These are phyloP conservation scores for Zoanthus solanderi DNA, from an alignment of 92 coral and sea anemone genomes.

Conservation along the genomic window DNA sequence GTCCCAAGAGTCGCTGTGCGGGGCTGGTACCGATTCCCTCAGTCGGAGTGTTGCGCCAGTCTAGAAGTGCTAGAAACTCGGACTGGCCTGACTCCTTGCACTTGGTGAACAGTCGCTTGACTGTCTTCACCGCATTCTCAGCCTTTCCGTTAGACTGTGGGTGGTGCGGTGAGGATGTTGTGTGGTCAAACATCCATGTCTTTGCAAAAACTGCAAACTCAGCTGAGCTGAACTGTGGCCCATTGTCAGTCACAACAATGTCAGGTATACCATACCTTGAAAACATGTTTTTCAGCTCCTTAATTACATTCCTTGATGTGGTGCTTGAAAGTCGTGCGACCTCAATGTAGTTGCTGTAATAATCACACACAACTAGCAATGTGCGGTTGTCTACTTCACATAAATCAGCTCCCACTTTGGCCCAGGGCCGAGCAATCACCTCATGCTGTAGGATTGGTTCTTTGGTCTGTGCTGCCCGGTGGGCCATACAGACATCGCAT, in stretches of 20 bases:
- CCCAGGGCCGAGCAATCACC: constrained; percentile 53
- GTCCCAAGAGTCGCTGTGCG: constrained; percentile 35
- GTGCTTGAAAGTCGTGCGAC: no score
- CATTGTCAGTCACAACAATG: no score
- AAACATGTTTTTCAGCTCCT: no score
- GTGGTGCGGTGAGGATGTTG: no score
- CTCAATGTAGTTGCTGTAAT: not conserved
- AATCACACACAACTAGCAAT: constrained; percentile 51
- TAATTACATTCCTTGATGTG: no score
- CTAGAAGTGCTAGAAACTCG: not conserved
- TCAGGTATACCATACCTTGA: no score
- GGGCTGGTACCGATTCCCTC: constrained; percentile 61
- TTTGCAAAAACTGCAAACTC: no score
- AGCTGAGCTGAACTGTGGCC: no score
- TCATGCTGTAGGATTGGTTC: constrained; percentile 62
- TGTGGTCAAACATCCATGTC: not conserved
- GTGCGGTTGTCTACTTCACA: constrained; percentile 52
- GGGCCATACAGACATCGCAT: constrained; percentile 50
- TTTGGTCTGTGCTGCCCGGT: constrained; percentile 28
- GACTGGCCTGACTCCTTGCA: constrained; percentile 54
- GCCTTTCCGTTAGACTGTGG: no score
- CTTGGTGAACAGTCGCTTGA: constrained; percentile 30
- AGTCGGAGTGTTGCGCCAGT: constrained; percentile 42
- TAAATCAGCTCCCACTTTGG: constrained; percentile 49
- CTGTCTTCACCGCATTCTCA: no score